These are phyloP conservation scores for Laticauda colubrina DNA, from an alignment of 2,113 vertebrate genomes.

Conservation along the genomic window DNA sequence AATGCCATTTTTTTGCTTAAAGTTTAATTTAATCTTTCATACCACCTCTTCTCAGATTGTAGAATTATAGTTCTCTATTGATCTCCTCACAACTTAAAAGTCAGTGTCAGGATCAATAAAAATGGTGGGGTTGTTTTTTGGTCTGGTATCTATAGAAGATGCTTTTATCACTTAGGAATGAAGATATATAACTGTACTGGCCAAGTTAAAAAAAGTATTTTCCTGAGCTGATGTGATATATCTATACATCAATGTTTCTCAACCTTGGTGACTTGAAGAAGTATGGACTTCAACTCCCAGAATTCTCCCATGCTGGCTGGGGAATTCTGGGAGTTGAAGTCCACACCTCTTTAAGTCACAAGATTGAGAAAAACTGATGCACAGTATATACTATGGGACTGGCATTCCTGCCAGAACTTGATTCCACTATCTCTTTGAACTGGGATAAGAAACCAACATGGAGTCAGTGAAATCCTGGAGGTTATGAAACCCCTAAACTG, in stretches of 20 bases:
- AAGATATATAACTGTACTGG: background rate
- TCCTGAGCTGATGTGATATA: background rate
- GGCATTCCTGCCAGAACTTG: background rate
- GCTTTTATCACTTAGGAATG: background rate
- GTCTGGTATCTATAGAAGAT: background rate
- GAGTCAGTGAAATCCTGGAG: background rate
- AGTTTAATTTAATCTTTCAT: background rate
- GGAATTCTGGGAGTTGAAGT: background rate
- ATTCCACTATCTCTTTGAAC: background rate
- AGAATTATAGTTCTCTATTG: background rate
- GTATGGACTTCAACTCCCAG: background rate
- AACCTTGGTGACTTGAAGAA: background rate
- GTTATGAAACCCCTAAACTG: too few relatives aligned
- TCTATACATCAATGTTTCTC: background rate
- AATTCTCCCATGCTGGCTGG: background rate
- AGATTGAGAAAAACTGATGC: background rate
- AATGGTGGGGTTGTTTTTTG: background rate
- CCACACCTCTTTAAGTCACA: background rate
- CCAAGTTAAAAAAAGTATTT: background rate
- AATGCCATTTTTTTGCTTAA: background rate
- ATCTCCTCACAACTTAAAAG: background rate
- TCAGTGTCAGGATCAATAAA: background rate
- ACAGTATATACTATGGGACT: background rate
- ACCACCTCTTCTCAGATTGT: background rate
- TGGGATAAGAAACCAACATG: background rate